Evolutionary conservation across 2,888 invertebrate genomes (phyloP), one percentile per base, ranked within the genome.

Genomic region (Drosophila nigricruria): DNA sequence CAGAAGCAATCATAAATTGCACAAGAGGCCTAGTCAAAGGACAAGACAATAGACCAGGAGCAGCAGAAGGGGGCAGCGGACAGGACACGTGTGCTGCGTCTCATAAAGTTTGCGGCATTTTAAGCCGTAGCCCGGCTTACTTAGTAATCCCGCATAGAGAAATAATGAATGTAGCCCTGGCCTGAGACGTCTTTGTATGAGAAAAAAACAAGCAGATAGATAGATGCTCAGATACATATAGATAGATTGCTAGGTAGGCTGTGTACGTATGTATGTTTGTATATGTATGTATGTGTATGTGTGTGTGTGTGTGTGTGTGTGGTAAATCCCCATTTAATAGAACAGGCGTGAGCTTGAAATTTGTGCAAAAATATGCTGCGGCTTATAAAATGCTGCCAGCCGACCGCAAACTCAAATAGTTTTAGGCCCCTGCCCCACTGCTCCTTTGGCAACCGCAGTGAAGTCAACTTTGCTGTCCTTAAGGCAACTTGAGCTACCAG

Each of bases 91-190:
- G 88, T 89, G 87, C 79, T 84, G 82, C 67, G 81, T 81, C 82
- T 77, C 85, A 89, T 89, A 89, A 87, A 87, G 88, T 89, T 87
- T 89, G 85, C 75, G 88, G 88, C 77, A 83, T 82, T 86, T 87
- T 86, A 86, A 88, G 85, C 89, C 80, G 65, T 70, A 70, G 68
- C 80, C 84, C 62, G 50, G 85, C 89, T 88, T 86, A 88, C 78
- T 73, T 36, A 70, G 69, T 88, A 86, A 88, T 86, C 85, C 89
- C 74, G 80, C 86, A 74, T 76, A 75, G 81, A 86, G 81, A 78
- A 81, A 81, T 86, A 86, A 86, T 86, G 85, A 88, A 84, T 83
- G 84, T 81, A 79, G 82, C 77, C 69, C 75, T 79, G 78, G 82
- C 69, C 80, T 62, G 52, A 69, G 61, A 69, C 36, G 63, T 65